These are phyloP conservation scores for Neoscelio sp. DNA, from an alignment of 2,888 invertebrate species.

Conservation along the genomic window DNA sequence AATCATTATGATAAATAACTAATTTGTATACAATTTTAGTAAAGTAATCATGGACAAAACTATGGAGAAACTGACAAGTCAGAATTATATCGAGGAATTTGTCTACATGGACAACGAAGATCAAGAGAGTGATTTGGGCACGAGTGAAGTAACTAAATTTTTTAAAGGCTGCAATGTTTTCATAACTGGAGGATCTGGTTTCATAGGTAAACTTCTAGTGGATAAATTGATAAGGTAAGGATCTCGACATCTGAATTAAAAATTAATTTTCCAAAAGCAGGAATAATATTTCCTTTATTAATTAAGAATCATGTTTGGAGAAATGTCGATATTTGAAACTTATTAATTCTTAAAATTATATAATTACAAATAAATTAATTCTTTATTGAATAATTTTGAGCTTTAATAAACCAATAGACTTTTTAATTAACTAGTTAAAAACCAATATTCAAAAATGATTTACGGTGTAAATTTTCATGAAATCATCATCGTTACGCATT, in stretches of 20 bases:
- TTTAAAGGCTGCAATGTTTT: slow-evolving; percentile 77
- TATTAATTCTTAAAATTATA: too few species aligned
- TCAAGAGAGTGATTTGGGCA: neutral
- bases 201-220: slow-evolving; percentile 79
- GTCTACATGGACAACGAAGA: slow-evolving; percentile 51
- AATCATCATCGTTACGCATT: too few species aligned
- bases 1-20: neutral
- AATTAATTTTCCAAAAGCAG: slow-evolving; percentile 38
- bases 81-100: slow-evolving; percentile 66
- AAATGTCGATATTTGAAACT: too few species aligned
- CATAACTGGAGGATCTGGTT: slow-evolving; percentile 81
- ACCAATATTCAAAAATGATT: too few species aligned
- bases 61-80: slow-evolving; percentile 26
- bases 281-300: too few species aligned
- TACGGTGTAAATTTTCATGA: too few species aligned
- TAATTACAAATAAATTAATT: too few species aligned
- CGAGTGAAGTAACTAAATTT: slow-evolving; percentile 76
- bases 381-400: too few species aligned
- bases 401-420: too few species aligned
- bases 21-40: neutral
- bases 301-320: too few species aligned
- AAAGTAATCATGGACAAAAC: slow-evolving; percentile 5
- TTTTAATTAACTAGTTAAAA: too few species aligned
- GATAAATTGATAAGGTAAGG: slow-evolving; percentile 81
- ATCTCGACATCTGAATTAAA: neutral